Conservation (phyloP, 2,888 invertebrate species). For the Cantharis flavilabris region DNA sequence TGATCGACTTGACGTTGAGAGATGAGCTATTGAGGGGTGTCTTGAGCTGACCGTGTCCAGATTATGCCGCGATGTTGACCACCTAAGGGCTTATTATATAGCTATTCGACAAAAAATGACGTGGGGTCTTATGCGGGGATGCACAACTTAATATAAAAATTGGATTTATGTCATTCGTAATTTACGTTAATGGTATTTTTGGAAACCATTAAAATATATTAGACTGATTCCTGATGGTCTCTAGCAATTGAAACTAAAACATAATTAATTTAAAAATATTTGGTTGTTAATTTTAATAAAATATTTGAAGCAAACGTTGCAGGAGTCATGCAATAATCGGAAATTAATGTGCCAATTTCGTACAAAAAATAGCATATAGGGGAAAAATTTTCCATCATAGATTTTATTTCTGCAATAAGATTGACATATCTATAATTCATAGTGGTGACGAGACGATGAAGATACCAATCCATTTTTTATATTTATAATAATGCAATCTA, state of each 20-base stretch:
- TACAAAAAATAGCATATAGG: constrained; percentile 5
- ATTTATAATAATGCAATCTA: background rate
- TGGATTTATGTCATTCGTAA: background rate
- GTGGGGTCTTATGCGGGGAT: background rate
- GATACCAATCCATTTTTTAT: background rate
- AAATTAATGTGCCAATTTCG: constrained; percentile 9
- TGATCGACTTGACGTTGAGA: constrained; percentile 42
- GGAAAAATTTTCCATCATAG: constrained; percentile 1
- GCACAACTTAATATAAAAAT: background rate
- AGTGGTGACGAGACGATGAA: background rate
- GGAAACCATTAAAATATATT: background rate
- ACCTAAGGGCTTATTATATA: background rate
- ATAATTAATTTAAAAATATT: background rate
- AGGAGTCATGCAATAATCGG: background rate
- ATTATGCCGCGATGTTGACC: constrained; percentile 38
- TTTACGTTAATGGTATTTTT: background rate
- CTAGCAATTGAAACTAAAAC: background rate
- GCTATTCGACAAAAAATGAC: constrained; percentile 1
- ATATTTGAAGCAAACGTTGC: background rate
- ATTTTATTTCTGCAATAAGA: background rate
- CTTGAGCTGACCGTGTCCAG: constrained; percentile 27
- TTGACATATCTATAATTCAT: constrained; percentile 2
- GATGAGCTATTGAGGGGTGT: constrained; percentile 37
- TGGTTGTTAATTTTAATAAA: background rate
- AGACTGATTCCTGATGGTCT: background rate